phyloP scores from a whole-genome alignment of 2,113 vertebrate genomes.

The Urocynchramus pylzowi region DNA sequence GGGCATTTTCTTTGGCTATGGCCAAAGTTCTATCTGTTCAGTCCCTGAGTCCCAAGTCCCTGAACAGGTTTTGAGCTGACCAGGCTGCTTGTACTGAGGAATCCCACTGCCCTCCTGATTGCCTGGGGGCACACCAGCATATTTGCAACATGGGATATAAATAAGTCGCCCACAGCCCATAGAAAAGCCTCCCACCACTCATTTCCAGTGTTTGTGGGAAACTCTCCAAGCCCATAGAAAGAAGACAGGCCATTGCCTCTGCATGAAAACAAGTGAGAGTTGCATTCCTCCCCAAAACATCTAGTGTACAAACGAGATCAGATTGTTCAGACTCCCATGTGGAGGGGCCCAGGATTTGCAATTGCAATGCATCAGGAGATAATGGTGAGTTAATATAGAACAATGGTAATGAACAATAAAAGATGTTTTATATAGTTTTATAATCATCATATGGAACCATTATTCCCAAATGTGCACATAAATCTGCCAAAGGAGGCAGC shows the following conservation, averaged over 20 bases:
- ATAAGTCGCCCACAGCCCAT: background rate
- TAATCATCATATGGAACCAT: constrained; percentile 39
- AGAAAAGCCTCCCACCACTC: background rate
- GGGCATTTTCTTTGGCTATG: background rate
- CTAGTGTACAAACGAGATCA: background rate
- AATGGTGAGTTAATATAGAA: constrained; percentile 34
- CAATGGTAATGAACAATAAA: constrained; percentile 59
- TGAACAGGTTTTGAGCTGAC: background rate
- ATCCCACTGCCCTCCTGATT: background rate
- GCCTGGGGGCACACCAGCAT: background rate
- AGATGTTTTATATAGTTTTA: constrained; percentile 46
- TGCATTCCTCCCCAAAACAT: background rate
- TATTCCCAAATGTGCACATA: constrained; percentile 40
- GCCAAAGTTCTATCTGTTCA: background rate
- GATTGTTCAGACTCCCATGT: background rate
- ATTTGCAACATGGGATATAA: background rate
- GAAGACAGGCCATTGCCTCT: background rate
- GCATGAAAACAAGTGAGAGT: background rate
- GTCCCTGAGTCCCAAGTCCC: background rate
- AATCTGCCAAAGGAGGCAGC: constrained; percentile 41
- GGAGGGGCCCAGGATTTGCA: background rate
- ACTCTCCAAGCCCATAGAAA: background rate
- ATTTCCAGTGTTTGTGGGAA: background rate
- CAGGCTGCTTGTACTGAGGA: background rate
- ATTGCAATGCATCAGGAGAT: constrained; percentile 27